Conservation (phyloP, 2,888 invertebrate genomes). For the Hydrotaea diabolus region DNA sequence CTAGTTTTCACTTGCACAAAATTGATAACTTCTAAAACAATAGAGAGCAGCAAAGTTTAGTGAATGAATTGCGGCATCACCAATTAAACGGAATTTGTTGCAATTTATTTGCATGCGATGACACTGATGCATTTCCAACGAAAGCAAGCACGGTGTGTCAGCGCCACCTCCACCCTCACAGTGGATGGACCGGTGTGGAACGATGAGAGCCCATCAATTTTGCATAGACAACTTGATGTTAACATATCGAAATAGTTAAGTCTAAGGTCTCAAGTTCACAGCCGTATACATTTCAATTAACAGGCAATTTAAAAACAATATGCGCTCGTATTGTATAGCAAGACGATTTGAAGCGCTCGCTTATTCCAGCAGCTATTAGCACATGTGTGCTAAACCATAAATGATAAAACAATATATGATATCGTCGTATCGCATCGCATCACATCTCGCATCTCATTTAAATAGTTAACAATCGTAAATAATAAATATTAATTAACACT, state of each 20-base stretch:
- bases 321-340: background rate
- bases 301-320: constrained; percentile 52
- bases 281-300: constrained; percentile 55
- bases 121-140: constrained; percentile 13
- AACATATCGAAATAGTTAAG: background rate
- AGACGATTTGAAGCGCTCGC: background rate
- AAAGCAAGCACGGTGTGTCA: constrained; percentile 41
- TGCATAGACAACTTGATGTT: background rate
- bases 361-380: constrained; percentile 7
- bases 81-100: constrained; percentile 28
- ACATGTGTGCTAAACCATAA: background rate
- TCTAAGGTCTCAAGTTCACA: constrained; percentile 53
- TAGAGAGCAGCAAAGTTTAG: constrained; percentile 5
- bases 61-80: constrained; percentile 21
- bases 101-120: constrained; percentile 52
- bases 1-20: constrained; percentile 29
- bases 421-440: background rate
- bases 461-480: background rate
- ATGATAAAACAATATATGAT: background rate
- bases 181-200: too few species aligned
- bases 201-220: background rate
- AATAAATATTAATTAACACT: background rate
- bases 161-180: constrained; percentile 20
- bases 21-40: constrained; percentile 8
- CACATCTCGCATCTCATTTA: background rate